Percentiles rank a stretch among this genome's conserved stretches.
phyloP scores from a whole-genome alignment of 2,888 invertebrate species.

The Drosophila neotestacea region DNA sequence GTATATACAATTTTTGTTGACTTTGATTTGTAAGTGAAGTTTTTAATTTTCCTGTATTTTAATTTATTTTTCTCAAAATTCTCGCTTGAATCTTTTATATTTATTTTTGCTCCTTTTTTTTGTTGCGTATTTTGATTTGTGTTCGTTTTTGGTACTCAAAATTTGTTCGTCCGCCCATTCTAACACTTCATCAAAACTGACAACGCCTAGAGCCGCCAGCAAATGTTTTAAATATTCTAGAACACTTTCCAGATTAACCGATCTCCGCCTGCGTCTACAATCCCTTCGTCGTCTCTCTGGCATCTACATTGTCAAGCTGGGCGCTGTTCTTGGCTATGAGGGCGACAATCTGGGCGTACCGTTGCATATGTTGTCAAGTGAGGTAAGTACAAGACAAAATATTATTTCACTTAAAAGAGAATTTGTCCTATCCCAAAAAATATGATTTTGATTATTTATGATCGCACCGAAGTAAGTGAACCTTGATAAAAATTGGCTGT shows the following conservation, averaged over 20 bases:
- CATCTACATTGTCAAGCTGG: conserved; percentile 93
- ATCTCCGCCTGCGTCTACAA: conserved; percentile 92
- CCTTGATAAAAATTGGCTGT: conserved; percentile 57
- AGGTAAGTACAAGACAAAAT: conserved; percentile 86
- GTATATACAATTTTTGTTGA: conserved; percentile 5
- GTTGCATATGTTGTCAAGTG: conserved; percentile 86
- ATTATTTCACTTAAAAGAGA: conserved; percentile 15
- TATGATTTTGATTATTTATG: conserved; percentile 56
- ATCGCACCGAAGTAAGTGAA: conserved; percentile 71
- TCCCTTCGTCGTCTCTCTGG: conserved; percentile 93
- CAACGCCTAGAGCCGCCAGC: conserved; percentile 55
- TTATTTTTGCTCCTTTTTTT: conserved; percentile 57
- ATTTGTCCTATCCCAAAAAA: conserved; percentile 36
- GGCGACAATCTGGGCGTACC: conserved; percentile 87
- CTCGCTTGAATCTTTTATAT: conserved; percentile 42
- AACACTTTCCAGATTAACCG: conserved; percentile 88
- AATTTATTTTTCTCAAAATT: conserved; percentile 30
- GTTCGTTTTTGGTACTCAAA: conserved; percentile 81
- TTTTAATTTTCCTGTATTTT: background rate
- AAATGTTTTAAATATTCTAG: conserved; percentile 79
- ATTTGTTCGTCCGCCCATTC: conserved; percentile 85
- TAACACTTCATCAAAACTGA: conserved; percentile 79
- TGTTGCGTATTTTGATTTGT: conserved; percentile 71
- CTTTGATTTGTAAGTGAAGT: conserved; percentile 16
- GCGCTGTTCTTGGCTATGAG: conserved; percentile 90